Percentiles rank a stretch among this genome's conserved stretches.
phyloP scores from a whole-genome alignment of 2,888 invertebrate genomes.

The Yponomeuta plumbellus region DNA sequence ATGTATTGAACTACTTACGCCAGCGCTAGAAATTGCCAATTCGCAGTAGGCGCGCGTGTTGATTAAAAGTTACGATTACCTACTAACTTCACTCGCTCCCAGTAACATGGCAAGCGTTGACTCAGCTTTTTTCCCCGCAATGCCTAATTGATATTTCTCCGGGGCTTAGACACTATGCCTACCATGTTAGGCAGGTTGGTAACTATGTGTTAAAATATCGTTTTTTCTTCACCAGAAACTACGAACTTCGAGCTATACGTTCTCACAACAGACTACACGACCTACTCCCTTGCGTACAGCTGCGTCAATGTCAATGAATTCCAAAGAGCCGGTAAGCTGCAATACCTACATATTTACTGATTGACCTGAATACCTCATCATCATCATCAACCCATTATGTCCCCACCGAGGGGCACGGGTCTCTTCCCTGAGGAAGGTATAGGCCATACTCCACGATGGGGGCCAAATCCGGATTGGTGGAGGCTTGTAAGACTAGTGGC shows the following conservation, averaged over 20 bases:
- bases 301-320: constrained; percentile 59
- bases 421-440: no score
- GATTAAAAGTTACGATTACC: no score
- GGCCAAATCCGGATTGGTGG: no score
- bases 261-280: constrained; percentile 79
- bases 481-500: no score
- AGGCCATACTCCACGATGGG: no score
- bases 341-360: not conserved
- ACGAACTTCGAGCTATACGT: constrained; percentile 59
- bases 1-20: not conserved
- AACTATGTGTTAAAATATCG: not conserved
- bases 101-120: not conserved
- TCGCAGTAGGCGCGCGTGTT: not conserved
- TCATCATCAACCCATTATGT: no score
- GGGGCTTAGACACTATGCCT: not conserved
- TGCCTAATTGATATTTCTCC: not conserved
- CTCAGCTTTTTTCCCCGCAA: not conserved
- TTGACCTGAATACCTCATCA: no score
- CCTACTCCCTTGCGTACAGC: constrained; percentile 79
- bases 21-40: not conserved
- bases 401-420: no score
- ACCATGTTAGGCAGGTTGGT: not conserved
- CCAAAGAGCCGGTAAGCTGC: constrained; percentile 43
- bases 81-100: no score
- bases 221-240: constrained; percentile 34